Evolutionary conservation across 2,797 vertebrate genomes (phyloP).

Genomic region (Tarsius wallacei): DNA sequence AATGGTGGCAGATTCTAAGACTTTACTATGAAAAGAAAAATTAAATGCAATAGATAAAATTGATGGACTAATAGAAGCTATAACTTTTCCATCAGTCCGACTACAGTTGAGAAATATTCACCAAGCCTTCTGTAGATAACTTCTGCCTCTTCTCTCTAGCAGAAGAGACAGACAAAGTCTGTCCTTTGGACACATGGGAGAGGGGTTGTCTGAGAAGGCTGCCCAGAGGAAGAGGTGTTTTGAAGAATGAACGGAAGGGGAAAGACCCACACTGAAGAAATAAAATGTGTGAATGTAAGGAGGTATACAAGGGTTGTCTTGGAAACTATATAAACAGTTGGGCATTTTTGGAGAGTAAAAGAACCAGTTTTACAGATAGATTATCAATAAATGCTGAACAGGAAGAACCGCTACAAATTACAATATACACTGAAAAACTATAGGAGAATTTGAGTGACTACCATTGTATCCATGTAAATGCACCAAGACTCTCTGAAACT

Average conservation of each 20-base stretch:
- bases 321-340: neutral
- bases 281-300: neutral
- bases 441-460: neutral
- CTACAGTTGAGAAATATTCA: neutral
- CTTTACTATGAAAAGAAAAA: constrained; percentile 53
- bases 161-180: neutral
- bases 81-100: neutral
- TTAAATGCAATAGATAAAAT: neutral
- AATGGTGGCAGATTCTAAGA: constrained; percentile 46
- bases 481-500: neutral
- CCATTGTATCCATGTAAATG: neutral
- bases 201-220: neutral
- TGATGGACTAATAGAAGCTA: neutral
- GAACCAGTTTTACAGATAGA: neutral
- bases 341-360: neutral
- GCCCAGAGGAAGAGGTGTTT: neutral
- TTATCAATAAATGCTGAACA: neutral
- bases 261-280: constrained; percentile 1
- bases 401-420: neutral
- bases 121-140: neutral
- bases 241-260: constrained; percentile 22
- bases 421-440: neutral
- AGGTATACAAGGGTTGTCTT: neutral
- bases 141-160: neutral
- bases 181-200: neutral